phyloP scores from a whole-genome alignment of 2,797 vertebrate species.

The Sebastes iracundus region DNA sequence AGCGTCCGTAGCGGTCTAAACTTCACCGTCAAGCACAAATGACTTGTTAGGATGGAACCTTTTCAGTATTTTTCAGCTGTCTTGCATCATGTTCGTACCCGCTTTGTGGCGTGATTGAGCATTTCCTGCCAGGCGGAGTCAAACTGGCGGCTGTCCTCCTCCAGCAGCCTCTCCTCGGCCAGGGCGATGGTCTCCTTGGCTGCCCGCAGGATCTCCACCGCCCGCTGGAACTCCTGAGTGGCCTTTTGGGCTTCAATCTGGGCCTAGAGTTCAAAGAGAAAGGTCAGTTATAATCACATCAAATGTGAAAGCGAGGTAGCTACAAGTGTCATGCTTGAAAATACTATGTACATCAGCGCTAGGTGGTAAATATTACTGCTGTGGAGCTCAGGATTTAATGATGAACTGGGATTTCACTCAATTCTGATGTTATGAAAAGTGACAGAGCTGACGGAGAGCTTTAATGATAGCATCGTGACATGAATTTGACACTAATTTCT shows the following conservation, averaged over 20 bases:
- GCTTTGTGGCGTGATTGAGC: constrained; percentile 97
- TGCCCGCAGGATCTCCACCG: constrained; percentile 93
- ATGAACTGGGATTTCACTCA: not conserved
- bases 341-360: not conserved
- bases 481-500: not conserved
- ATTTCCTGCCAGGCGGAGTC: constrained; percentile 99
- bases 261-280: constrained; percentile 78
- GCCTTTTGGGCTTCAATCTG: constrained; percentile 95
- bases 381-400: not conserved
- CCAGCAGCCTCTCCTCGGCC: constrained; percentile 93
- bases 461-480: not conserved
- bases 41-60: not conserved
- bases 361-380: not conserved
- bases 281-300: not conserved
- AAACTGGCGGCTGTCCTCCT: constrained; percentile 96
- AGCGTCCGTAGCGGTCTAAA: not conserved
- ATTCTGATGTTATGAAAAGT: not conserved
- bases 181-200: constrained; percentile 97
- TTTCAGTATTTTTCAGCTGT: not conserved
- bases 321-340: not conserved
- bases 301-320: not conserved
- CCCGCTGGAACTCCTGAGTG: constrained; percentile 97
- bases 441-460: not conserved
- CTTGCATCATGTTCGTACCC: constrained; percentile 78
- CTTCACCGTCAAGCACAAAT: not conserved